These are phyloP conservation scores for Ailurus styani DNA, from an alignment of 2,113 vertebrate genomes.

Conservation along the genomic window DNA sequence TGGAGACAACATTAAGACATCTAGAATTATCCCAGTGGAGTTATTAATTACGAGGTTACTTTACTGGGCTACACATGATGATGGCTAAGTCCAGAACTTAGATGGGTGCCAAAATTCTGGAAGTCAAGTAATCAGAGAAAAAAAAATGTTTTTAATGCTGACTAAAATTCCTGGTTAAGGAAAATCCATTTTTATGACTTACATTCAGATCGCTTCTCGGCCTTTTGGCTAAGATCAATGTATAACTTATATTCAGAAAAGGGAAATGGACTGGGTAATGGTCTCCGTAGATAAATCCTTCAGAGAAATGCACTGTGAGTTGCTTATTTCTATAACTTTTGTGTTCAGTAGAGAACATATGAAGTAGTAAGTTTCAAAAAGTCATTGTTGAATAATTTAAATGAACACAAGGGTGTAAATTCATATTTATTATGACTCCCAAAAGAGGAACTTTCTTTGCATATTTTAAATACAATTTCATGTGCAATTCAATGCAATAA, in stretches of 20 bases:
- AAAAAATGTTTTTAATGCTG: background rate
- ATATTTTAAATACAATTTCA: background rate
- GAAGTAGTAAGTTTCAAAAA: conserved; percentile 12
- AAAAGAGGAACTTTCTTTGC: background rate
- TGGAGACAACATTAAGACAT: background rate
- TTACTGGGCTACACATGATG: background rate
- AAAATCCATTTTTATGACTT: background rate
- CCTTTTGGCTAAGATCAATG: too few relatives aligned
- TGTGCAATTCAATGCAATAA: background rate
- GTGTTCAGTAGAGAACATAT: background rate
- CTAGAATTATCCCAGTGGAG: background rate
- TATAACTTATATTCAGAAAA: background rate
- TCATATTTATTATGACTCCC: conserved; percentile 24
- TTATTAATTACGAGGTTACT: background rate
- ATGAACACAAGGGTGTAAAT: background rate
- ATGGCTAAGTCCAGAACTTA: background rate
- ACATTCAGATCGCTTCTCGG: too few relatives aligned
- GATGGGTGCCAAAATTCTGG: background rate
- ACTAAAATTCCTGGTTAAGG: background rate
- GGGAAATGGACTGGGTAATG: background rate
- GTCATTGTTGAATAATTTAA: conserved; percentile 37
- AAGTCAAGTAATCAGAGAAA: background rate
- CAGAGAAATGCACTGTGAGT: background rate
- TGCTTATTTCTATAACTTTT: background rate
- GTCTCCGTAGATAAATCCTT: background rate